phyloP scores from a whole-genome alignment of 2,888 invertebrate genomes.

The Melieria crassipennis region DNA sequence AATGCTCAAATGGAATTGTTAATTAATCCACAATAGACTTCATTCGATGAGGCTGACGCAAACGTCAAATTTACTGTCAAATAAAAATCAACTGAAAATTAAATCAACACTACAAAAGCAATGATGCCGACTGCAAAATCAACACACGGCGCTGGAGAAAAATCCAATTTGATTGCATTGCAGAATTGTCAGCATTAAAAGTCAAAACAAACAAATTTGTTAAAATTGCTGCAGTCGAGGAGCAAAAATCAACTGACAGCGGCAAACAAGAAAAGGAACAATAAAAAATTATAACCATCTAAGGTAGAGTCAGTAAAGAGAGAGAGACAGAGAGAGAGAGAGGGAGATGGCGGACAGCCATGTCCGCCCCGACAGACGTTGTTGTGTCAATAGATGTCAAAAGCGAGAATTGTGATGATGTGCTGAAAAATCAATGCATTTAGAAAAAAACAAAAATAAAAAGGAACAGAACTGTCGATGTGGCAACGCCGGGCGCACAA shows the following conservation, averaged over 20 bases:
- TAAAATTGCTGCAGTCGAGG: slow-evolving; percentile 20
- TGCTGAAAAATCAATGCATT: slow-evolving; percentile 43
- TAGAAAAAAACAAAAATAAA: slow-evolving; percentile 5
- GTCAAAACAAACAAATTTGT: slow-evolving; percentile 34
- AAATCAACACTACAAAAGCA: too few relatives aligned
- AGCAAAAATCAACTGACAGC: slow-evolving; percentile 1
- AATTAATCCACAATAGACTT: too few relatives aligned
- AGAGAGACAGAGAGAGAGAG: neutral
- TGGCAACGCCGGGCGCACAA: slow-evolving; percentile 16
- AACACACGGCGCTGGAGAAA: slow-evolving; percentile 5
- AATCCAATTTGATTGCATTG: slow-evolving; percentile 33
- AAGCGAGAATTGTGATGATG: slow-evolving; percentile 56
- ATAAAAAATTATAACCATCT: neutral
- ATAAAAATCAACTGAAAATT: too few relatives aligned
- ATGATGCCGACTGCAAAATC: neutral
- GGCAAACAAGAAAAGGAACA: neutral
- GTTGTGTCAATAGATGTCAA: slow-evolving; percentile 54
- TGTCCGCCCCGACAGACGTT: neutral
- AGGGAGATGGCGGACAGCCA: neutral
- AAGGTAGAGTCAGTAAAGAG: neutral
- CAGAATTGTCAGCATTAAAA: slow-evolving; percentile 34
- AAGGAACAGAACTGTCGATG: slow-evolving; percentile 1
- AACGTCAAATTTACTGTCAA: too few relatives aligned
- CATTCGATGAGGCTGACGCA: too few relatives aligned
- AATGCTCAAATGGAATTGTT: too few relatives aligned